Percentiles rank a stretch among this genome's conserved stretches.
Conservation (phyloP, 2,113 vertebrate genomes). For the Telmatochromis sp. region DNA sequence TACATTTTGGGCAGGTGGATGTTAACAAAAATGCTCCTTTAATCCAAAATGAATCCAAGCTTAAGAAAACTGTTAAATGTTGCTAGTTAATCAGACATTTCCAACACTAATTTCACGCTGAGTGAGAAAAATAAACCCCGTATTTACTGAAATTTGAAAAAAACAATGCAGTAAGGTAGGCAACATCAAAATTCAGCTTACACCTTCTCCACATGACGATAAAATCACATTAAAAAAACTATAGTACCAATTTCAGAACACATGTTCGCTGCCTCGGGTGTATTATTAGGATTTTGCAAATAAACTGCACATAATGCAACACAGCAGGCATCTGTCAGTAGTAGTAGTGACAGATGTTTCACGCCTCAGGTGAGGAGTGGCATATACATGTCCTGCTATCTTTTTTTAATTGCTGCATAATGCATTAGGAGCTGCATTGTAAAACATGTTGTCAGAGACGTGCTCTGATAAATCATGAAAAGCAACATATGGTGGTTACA, state of each 20-base stretch:
- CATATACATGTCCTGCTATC: background rate
- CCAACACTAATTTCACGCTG: background rate
- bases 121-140: background rate
- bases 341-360: constrained; percentile 31
- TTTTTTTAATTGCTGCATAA: background rate
- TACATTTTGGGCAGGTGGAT: background rate
- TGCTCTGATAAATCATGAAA: background rate
- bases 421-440: background rate
- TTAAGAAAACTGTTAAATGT: background rate
- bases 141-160: background rate
- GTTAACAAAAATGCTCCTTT: background rate
- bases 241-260: background rate
- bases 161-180: background rate
- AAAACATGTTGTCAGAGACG: background rate
- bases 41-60: background rate
- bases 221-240: background rate
- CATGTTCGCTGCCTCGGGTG: background rate
- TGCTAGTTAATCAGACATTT: background rate
- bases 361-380: constrained; percentile 6
- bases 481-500: background rate
- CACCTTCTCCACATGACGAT: background rate
- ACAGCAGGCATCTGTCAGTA: constrained; percentile 36
- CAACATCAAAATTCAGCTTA: background rate
- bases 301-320: constrained; percentile 9
- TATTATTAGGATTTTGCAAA: constrained; percentile 13